phyloP scores from a whole-genome alignment of 2,113 vertebrate genomes.

The Petrocephalus microphthalmus region DNA sequence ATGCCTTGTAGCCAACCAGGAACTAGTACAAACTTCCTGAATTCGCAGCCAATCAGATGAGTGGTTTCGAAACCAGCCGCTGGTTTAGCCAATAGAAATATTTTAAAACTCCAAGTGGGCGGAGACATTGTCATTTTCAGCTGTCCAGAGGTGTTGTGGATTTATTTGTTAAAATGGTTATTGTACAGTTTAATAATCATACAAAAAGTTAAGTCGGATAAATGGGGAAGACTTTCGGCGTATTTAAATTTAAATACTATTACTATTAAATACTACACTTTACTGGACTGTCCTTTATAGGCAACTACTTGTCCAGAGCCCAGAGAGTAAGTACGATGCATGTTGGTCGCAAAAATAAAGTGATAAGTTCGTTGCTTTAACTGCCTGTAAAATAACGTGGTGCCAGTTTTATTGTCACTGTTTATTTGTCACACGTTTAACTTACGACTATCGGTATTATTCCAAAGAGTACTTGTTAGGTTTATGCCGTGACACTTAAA shows the following conservation, averaged over 20 bases:
- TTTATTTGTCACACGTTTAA: background rate
- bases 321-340: conserved; percentile 15
- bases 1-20: conserved; percentile 21
- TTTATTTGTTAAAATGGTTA: conserved; percentile 25
- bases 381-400: background rate
- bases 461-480: background rate
- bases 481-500: background rate
- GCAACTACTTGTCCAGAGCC: background rate
- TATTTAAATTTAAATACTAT: background rate
- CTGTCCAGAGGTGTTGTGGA: conserved; percentile 23
- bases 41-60: conserved; percentile 39
- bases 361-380: background rate
- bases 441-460: background rate
- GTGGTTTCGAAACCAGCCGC: background rate
- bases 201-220: conserved; percentile 16
- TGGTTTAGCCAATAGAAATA: conserved; percentile 40
- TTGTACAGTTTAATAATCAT: background rate
- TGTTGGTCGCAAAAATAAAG: background rate
- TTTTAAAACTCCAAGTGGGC: conserved; percentile 25
- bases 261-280: too few species aligned
- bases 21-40: conserved; percentile 8
- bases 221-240: conserved; percentile 32
- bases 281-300: background rate
- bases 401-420: background rate
- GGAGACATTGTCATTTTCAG: background rate